Evolutionary conservation across 2,113 vertebrate species (phyloP), one percentile per base, ranked within the genome.

Genomic region (Thomomys bottae): DNA sequence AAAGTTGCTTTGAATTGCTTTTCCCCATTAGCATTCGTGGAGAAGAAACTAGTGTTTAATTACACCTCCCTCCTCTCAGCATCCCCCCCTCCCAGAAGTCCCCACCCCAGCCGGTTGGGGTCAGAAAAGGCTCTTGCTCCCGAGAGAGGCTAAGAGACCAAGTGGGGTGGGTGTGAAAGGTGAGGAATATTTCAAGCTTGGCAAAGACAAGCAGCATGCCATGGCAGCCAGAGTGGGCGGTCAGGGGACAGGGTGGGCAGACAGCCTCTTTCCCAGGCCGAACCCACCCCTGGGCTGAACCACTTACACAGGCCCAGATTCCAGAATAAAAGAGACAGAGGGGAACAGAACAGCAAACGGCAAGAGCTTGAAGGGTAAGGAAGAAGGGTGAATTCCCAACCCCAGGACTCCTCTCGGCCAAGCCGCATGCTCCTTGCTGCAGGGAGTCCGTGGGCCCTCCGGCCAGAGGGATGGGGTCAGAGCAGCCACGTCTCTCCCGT

Each of bases 1-100:
- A 97, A 98, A 97, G 96, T 97, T 96, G 96, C 96, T 97, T 97
- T 98, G 97, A 98, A 98, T 98, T 98, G 98, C 97, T 97, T 98
- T 98, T 96, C 96, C 94, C 91, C n/a, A 98, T 98, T 98, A 98
- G 97, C 97, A 97, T 98, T 98, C 98, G 97, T 97, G 95, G 97
- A 98, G 96, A 90, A 98, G 94, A 96, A 98, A 96, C 97, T 71
- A 64, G 92, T 96, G 97, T 98, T 97, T 98, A 97, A 98, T 98
- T 97, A 95, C 57, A 94, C 84, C 88, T 94, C 85, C 15, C 38
- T 94, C 94, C 93, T 88, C 78, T 92, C 93, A 85, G 15, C 54
- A 18, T 14, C 87, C 86, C 7, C 49, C 82, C 91, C 72, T 42
- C 89, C 77, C 34, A 3, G 78, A 17, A 78, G 75, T 84, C 92